Evolutionary conservation across 2,797 vertebrate genomes (phyloP), one percentile per base, ranked within the genome.

Genomic region (Benthosema pterotum): DNA sequence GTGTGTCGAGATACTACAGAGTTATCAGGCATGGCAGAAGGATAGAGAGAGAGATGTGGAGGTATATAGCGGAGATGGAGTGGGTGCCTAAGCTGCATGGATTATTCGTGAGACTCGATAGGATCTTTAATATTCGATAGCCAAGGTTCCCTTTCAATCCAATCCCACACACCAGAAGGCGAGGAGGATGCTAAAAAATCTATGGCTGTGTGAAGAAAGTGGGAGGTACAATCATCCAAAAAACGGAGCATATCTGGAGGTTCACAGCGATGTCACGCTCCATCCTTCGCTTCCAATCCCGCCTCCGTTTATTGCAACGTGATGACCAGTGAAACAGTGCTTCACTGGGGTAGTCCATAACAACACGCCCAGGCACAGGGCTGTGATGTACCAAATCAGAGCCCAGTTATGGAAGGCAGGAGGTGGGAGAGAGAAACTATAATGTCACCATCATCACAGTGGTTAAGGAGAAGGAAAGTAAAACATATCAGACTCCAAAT

Each of bases 101-200:
- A 71, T 72, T 74, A 66, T 67, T 57, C 67, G 67, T 55, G 48
- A 48, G 45, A 19, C 32, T 70, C 65, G 84, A 90, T 80, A 80
- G 68, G 71, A 83, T 87, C 80, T 87, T 87, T 85, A 84, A 91
- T 89, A 89, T 88, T 86, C 89, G 64, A 91, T 83, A 69, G 77
- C 56, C 77, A 73, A 69, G 65, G n/a, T n/a, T 80, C 69, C 69
- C 43, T 72, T 54, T 68, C 77, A 75, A 54, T 75, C 62, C 52
- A 68, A 67, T 60, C 60, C 63, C 71, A n/a, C 56, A 60, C 62
- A 74, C 67, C 60, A 62, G 48, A 58, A 67, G 48, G 60, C 2
- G 59, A 2, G 4, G 45, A 67, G 63, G 46, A n/a, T n/a, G n/a
- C n/a, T n/a, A n/a, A n/a, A 53, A 86, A 83, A 84, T 79, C 66